A percentile compares a stretch with the other conserved stretches of the same genome.
Conservation (phyloP, 2,113 vertebrate species). For the Amblyornis subalaris region DNA sequence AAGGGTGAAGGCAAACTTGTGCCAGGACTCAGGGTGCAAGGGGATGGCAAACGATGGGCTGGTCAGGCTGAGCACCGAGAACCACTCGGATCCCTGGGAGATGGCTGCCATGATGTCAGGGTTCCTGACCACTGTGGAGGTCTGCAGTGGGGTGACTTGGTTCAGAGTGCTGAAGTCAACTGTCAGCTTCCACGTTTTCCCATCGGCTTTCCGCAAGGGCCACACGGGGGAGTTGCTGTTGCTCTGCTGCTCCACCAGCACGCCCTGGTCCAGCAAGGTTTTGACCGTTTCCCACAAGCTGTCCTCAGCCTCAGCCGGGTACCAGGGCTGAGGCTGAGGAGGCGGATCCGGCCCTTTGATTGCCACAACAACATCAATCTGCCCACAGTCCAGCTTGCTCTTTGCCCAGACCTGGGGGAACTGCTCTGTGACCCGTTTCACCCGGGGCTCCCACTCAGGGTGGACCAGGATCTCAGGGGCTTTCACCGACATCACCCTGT, state of each 20-base stretch:
- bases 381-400: conserved; percentile 43
- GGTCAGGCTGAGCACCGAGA: conserved; percentile 46
- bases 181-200: conserved; percentile 24
- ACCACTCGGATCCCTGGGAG: conserved; percentile 3
- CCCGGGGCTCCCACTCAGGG: conserved; percentile 50
- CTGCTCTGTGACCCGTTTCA: conserved; percentile 28
- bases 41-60: conserved; percentile 25
- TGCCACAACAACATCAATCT: background rate
- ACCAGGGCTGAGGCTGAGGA: conserved; percentile 9
- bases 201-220: conserved; percentile 34
- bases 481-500: conserved; percentile 54
- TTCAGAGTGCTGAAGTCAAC: conserved; percentile 19
- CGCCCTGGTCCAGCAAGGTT: background rate
- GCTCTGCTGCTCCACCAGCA: conserved; percentile 45
- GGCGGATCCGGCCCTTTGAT: conserved; percentile 2
- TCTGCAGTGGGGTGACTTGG: background rate
- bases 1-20: conserved; percentile 50
- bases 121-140: background rate
- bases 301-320: conserved; percentile 7
- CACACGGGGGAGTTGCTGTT: background rate
- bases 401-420: conserved; percentile 49
- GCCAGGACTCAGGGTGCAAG: conserved; percentile 3
- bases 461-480: conserved; percentile 25
- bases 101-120: conserved; percentile 2
- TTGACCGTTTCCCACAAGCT: conserved; percentile 40